Evolutionary conservation across 1,140 invertebrate species (phyloP).

Genomic region (Hyposmocoma kahamanoa): DNA sequence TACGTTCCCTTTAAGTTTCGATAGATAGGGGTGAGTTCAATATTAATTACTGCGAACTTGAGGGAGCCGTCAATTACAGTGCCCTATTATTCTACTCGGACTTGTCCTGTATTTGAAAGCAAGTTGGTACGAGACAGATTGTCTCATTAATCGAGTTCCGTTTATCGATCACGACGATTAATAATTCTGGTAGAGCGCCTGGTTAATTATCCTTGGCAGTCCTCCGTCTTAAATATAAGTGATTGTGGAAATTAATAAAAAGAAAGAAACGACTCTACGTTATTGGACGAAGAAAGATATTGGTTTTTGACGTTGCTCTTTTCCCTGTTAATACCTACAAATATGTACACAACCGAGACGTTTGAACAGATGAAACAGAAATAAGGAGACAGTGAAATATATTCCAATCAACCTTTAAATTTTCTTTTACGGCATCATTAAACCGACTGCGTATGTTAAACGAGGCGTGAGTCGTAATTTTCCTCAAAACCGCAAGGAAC

Average conservation of each 20-base stretch:
- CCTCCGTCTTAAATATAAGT: too few species aligned
- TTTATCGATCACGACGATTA: background rate
- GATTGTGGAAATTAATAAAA: too few species aligned
- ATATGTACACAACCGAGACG: background rate
- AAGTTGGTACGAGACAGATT: background rate
- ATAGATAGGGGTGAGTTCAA: conserved; percentile 20
- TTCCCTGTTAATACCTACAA: too few species aligned
- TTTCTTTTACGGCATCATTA: conserved; percentile 33
- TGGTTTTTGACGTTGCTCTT: too few species aligned
- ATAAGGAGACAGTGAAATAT: conserved; percentile 4
- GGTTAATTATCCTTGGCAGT: too few species aligned
- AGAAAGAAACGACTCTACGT: too few species aligned
- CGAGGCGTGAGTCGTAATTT: conserved; percentile 31
- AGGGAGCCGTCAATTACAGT: conserved; percentile 30
- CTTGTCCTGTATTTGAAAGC: background rate
- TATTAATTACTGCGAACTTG: conserved; percentile 39
- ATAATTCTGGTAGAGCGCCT: background rate
- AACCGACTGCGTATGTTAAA: conserved; percentile 27
- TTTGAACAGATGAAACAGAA: background rate
- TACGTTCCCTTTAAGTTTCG: conserved; percentile 25
- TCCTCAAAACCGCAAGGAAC: conserved; percentile 23
- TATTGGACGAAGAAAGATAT: too few species aligned
- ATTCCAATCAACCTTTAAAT: conserved; percentile 15
- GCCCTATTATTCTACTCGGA: conserved; percentile 25
- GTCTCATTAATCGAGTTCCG: background rate